Conservation (phyloP, 2,888 invertebrate genomes). For the Tetragnatha montana region DNA sequence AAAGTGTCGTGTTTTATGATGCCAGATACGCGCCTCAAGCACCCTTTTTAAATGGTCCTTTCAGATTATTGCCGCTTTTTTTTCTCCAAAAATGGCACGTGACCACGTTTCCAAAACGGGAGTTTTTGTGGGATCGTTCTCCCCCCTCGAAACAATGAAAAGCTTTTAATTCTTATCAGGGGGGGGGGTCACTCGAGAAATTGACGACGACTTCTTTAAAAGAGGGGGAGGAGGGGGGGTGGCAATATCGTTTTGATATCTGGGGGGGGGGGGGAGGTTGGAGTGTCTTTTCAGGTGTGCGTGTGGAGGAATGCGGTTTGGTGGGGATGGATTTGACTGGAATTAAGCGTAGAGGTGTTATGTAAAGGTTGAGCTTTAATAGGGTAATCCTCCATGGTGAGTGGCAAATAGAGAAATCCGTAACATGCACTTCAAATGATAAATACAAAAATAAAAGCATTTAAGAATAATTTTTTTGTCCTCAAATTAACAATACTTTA, state of each 20-base stretch:
- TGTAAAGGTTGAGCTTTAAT: no score
- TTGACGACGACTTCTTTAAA: background rate
- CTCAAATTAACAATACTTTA: no score
- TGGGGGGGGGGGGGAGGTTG: background rate
- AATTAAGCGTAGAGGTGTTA: no score
- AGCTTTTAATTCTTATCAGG: constrained; percentile 51
- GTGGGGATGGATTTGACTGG: background rate
- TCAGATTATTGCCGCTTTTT: constrained; percentile 27
- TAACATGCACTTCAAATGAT: no score
- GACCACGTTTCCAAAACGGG: constrained; percentile 20
- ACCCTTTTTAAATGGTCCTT: constrained; percentile 45
- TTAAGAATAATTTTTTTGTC: no score
- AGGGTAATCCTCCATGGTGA: no score
- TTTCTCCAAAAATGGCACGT: constrained; percentile 12
- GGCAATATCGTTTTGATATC: background rate
- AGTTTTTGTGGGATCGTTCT: background rate
- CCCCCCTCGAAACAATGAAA: constrained; percentile 25
- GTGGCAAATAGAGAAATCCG: no score
- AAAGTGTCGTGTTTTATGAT: constrained; percentile 54
- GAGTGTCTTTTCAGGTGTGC: background rate
- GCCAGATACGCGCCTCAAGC: constrained; percentile 42
- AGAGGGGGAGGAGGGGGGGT: no score
- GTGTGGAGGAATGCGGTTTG: background rate
- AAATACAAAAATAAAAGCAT: no score
- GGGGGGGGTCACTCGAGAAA: background rate